These are phyloP conservation scores for Pachliopta kotzebuea DNA, from an alignment of 2,888 invertebrate genomes.

Conservation along the genomic window DNA sequence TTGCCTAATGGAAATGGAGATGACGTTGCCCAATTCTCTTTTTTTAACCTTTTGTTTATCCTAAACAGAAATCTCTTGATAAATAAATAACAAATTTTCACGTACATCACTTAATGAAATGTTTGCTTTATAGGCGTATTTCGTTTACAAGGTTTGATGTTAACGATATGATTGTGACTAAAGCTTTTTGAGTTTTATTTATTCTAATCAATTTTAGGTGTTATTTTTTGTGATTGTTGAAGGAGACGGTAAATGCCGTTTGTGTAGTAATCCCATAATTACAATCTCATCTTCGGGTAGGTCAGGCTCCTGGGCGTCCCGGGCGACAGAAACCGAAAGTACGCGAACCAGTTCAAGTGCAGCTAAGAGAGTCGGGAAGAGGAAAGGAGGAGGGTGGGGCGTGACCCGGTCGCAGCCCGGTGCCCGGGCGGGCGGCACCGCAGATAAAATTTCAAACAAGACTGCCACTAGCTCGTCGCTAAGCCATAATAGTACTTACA, in stretches of 20 bases:
- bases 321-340: conserved; percentile 65
- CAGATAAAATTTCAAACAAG: conserved; percentile 23
- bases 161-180: neutral
- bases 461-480: conserved; percentile 2
- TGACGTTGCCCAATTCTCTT: neutral
- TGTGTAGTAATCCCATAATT: conserved; percentile 18
- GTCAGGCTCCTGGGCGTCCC: conserved; percentile 54
- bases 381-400: conserved; percentile 38
- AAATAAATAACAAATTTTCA: neutral
- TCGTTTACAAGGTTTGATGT: neutral
- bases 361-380: conserved; percentile 32
- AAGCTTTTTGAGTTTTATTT: neutral
- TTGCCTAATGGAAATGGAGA: neutral
- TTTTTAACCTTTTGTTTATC: neutral
- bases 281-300: conserved; percentile 53
- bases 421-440: conserved; percentile 33
- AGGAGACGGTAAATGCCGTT: neutral
- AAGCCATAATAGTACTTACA: conserved; percentile 11
- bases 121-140: neutral
- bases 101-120: neutral
- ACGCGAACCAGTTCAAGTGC: conserved; percentile 68
- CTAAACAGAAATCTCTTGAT: neutral
- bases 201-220: neutral
- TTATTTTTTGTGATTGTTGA: neutral
- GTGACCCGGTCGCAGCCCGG: conserved; percentile 55